Base-by-base conservation (phyloP, 2,113 vertebrate species). In the Silurus meridionalis region DNA sequence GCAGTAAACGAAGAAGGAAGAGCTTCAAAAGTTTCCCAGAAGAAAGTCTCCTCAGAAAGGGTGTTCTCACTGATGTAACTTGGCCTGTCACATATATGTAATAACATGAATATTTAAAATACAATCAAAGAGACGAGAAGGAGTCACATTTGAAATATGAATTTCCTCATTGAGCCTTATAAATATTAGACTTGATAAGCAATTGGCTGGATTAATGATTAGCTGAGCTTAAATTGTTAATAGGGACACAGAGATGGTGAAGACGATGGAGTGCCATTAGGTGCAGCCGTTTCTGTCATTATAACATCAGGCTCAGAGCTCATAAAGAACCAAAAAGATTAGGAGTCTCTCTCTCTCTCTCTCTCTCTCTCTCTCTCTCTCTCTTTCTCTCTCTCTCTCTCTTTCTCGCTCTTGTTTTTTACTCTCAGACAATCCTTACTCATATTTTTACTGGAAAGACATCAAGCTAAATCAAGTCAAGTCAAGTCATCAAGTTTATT, bases 101-200 rank as follows among this genome's bases (percentile, higher is more conserved):
- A 86, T 82, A 74, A 69, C 82, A 89, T 89, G 25, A 89, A 90
- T 90, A 90, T 89, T 90, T 90, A 89, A 89, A 55, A 64, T 80
- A 78, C 78, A 89, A 88, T 81, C 82, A 86, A 84, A 83, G 74
- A 83, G 72, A 89, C 80, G 84, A 86, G 89, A 74, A 57, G n/a
- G 58, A 75, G 69, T 89, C 86, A 84, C 79, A 77, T 88, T 83
- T 89, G 86, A 90, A 90, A 89, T 88, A 90, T 90, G 88, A 66
- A 89, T 86, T 84, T 84, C 86, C 89, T 71, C 86, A 87, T 86
- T 86, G 78, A 83, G 77, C 57, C 89, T 89, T 86, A 89, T 90
- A 87, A 89, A 90, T 90, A 88, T 90, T 82, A 71, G 88, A 90
- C 89, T 83, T 90, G 86, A 89, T 90, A 89, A 87, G 86, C 78